phyloP scores from a whole-genome alignment of 2,113 vertebrate species.

The Stictonetta naevosa region DNA sequence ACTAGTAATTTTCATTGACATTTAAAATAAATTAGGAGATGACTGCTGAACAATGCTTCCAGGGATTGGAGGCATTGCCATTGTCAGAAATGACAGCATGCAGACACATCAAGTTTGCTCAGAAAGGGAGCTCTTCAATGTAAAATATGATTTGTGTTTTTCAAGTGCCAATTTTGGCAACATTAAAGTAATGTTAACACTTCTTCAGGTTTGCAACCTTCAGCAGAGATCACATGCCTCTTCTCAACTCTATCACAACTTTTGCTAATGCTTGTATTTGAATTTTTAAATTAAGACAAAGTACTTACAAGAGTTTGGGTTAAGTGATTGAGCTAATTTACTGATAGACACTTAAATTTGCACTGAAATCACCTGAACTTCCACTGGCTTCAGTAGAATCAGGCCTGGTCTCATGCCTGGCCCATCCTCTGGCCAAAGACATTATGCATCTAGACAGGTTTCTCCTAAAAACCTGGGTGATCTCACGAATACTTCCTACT shows the following conservation, averaged over 20 bases:
- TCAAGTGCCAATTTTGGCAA: background rate
- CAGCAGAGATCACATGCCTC: background rate
- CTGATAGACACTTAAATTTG: background rate
- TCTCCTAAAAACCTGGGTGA: background rate
- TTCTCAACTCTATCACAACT: background rate
- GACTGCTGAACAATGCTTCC: conserved; percentile 23
- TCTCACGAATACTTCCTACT: background rate
- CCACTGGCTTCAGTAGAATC: background rate
- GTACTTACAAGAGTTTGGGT: background rate
- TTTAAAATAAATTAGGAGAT: conserved; percentile 2
- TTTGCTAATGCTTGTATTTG: background rate
- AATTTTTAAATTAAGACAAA: background rate
- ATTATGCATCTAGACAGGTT: background rate
- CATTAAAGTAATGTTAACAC: background rate
- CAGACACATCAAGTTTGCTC: background rate
- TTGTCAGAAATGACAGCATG: conserved; percentile 41
- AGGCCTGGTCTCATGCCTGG: background rate
- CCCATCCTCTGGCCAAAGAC: background rate
- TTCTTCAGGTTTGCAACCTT: background rate
- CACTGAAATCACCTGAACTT: background rate
- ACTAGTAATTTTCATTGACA: background rate
- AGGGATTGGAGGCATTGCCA: background rate
- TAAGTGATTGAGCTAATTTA: background rate
- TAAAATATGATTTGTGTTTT: background rate
- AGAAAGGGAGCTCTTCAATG: background rate